Percentiles rank a stretch among this genome's conserved stretches.
Conservation (phyloP, 1,140 invertebrate species). For the Littorina saxatilis region DNA sequence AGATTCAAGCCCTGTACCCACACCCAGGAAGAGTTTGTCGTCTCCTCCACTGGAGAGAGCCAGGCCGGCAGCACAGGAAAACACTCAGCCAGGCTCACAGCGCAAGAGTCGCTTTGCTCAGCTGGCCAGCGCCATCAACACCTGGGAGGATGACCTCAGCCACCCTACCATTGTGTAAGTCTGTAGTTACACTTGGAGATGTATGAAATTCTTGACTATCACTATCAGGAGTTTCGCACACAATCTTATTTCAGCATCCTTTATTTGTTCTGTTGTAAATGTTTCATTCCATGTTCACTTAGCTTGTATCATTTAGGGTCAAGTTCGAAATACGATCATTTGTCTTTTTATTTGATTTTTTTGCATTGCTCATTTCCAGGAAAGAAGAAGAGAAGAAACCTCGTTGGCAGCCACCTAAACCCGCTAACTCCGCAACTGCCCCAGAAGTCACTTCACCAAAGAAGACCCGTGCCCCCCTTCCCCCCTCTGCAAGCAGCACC, state of each 20-base stretch:
- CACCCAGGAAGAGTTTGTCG: conserved; percentile 50
- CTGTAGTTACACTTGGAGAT: too few relatives aligned
- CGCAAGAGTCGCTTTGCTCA: conserved; percentile 61
- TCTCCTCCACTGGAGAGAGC: conserved; percentile 46
- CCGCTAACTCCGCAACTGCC: neutral
- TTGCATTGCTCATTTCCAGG: too few relatives aligned
- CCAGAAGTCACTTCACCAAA: conserved; percentile 47
- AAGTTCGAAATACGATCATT: too few relatives aligned
- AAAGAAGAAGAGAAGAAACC: conserved; percentile 66
- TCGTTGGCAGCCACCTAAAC: conserved; percentile 63
- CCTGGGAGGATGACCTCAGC: conserved; percentile 71
- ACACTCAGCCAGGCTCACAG: neutral
- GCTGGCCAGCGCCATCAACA: conserved; percentile 68
- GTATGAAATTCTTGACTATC: too few relatives aligned
- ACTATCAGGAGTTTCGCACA: too few relatives aligned
- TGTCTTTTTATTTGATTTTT: too few relatives aligned
- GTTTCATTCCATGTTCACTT: too few relatives aligned
- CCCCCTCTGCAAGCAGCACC: conserved; percentile 31
- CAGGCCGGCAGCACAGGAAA: conserved; percentile 20
- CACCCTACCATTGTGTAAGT: conserved; percentile 51
- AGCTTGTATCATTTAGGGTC: too few relatives aligned
- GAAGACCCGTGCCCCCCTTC: conserved; percentile 52
- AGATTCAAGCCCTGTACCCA: conserved; percentile 37
- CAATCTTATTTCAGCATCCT: too few relatives aligned
- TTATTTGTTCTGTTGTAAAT: too few relatives aligned